A percentile compares a stretch with the other conserved stretches of the same genome.
Conservation (phyloP, 35 echinoderm and acorn worm species). For the Stichopus chloronotus region DNA sequence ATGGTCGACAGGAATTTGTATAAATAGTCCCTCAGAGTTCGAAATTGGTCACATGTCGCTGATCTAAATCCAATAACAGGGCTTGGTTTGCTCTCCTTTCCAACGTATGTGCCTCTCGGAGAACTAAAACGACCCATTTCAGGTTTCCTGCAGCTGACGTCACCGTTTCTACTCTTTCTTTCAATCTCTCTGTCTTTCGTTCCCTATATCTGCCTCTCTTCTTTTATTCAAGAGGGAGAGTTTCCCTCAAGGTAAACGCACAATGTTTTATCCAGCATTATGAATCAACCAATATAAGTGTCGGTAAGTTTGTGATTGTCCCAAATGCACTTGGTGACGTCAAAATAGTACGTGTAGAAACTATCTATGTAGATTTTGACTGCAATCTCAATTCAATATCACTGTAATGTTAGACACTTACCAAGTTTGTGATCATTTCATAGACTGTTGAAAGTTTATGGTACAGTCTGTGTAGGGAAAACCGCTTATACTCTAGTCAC, state of each 20-base stretch:
- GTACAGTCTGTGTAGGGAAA: no score
- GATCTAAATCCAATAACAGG: slow-evolving; percentile 9
- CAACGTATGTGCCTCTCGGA: slow-evolving; percentile 2
- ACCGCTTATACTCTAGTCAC: no score
- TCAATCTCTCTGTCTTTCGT: no score
- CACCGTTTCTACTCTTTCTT: neutral
- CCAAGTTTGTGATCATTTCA: no score
- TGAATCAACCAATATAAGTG: neutral
- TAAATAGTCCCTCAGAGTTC: neutral
- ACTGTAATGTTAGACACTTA: neutral
- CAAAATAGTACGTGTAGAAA: neutral
- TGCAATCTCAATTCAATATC: neutral
- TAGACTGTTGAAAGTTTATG: no score
- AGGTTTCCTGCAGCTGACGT: neutral
- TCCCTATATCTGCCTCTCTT: neutral
- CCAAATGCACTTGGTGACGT: slow-evolving; percentile 12
- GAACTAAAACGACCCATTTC: neutral
- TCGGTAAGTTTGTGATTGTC: neutral
- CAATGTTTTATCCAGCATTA: neutral
- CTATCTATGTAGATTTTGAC: neutral
- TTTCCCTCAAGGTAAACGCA: slow-evolving; percentile 7
- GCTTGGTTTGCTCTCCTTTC: neutral
- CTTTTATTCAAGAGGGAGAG: neutral
- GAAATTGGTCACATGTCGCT: neutral
- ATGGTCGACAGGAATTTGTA: slow-evolving; percentile 7